Percentiles rank a stretch among this genome's conserved stretches.
Conservation (phyloP, 1,140 invertebrate species). For the Caerostris darwini region DNA sequence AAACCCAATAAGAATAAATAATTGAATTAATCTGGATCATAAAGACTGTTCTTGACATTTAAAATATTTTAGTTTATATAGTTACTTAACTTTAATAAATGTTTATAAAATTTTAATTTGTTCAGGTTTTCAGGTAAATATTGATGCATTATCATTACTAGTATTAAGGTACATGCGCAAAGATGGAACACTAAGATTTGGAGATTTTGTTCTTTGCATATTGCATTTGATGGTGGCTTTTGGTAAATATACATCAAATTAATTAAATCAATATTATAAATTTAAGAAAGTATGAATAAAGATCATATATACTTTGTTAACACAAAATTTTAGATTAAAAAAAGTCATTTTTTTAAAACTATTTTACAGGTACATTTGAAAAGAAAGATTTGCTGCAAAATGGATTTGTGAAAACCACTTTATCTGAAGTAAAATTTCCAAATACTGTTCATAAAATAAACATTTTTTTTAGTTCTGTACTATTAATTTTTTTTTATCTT, state of each 20-base stretch:
- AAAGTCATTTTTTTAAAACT: neutral
- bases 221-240: conserved; percentile 93
- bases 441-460: no score
- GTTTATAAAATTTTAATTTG: neutral
- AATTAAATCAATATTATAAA: neutral
- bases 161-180: conserved; percentile 95
- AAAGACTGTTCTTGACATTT: no score
- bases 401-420: conserved; percentile 89
- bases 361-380: conserved; percentile 88
- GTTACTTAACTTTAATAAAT: neutral
- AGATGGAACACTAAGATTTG: conserved; percentile 95
- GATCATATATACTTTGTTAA: neutral
- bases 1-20: no score
- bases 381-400: conserved; percentile 91
- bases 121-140: conserved; percentile 90
- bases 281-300: no score
- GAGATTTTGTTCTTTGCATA: conserved; percentile 95
- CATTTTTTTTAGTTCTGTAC: no score
- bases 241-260: conserved; percentile 85
- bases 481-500: no score
- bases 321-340: neutral
- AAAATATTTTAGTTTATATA: no score
- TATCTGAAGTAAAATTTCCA: conserved; percentile 87
- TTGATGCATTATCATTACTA: conserved; percentile 90
- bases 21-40: no score